Percentiles rank a stretch among this genome's conserved stretches.
phyloP scores from a whole-genome alignment of 2,113 vertebrate genomes.

The Phalacrocorax aristotelis region DNA sequence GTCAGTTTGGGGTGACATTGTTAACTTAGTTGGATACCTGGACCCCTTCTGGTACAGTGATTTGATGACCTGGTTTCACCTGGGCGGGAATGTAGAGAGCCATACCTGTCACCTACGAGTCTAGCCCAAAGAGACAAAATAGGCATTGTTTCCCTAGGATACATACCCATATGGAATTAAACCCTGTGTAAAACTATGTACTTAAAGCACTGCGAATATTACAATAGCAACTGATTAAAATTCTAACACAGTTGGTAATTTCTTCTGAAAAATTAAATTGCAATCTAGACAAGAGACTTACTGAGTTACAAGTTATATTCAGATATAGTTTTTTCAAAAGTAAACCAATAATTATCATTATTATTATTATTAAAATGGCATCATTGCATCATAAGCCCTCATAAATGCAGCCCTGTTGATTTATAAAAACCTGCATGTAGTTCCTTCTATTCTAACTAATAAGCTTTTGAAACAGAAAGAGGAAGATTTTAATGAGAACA shows the following conservation, averaged over 20 bases:
- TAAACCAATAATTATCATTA: background rate
- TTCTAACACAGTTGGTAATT: background rate
- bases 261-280: conserved; percentile 16
- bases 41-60: background rate
- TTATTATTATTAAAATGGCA: background rate
- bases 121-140: background rate
- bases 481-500: background rate
- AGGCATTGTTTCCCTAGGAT: background rate
- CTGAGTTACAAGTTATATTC: background rate
- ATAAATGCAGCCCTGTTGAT: background rate
- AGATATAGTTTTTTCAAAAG: background rate
- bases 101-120: background rate
- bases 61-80: background rate
- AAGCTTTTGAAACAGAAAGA: background rate
- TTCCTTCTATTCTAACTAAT: background rate
- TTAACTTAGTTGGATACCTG: background rate
- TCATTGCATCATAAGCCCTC: background rate
- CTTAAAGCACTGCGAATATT: background rate
- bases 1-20: background rate
- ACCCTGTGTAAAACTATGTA: background rate
- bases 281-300: background rate
- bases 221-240: background rate
- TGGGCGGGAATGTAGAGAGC: background rate
- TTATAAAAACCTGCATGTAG: background rate
- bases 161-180: background rate